Evolutionary conservation across 2,113 vertebrate genomes (phyloP), one percentile per base, ranked within the genome.

Genomic region (Peucedramus taeniatus): DNA sequence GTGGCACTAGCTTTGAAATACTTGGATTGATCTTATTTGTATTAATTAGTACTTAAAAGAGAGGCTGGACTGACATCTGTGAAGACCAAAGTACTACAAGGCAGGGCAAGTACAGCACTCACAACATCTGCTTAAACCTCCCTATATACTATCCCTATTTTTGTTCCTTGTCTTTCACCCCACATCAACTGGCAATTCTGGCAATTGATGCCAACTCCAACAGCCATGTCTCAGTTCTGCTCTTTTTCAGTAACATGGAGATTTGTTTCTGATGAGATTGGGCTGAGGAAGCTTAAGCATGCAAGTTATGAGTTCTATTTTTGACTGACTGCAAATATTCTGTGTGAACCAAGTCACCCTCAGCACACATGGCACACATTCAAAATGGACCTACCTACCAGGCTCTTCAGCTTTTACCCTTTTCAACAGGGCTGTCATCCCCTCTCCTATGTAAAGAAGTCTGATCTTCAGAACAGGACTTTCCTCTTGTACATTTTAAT

Each of bases 261-360:
- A 84, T 94, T 69, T 93, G 71, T 75, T 94, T 93, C 72, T 93
- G 86, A 83, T 93, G 80, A 60, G 65, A 75, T 9, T 51, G 77
- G 80, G 69, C 86, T 79, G 61, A 95, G 92, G 69, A 93, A 95
- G 90, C 83, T 94, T 56, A 96, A 79, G 93, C 88, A 94, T 87
- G 80, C 80, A 37, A 97, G 94, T 61, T 97, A 95, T 93, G 94
- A 96, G 90, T 90, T 96, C 96, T 96, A 94, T 95, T 97, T 97
- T 97, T 96, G 93, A 95, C 92, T 31, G 60, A 68, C 92, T 92
- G 59, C 76, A 95, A 93, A 75, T 81, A 92, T 92, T 95, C 90
- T 84, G 57, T 96, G 94, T 95, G 96, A 97, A 96, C 94, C 90
- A 93, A 97, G 80, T 91, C 88, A 92, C 79, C 40, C 94, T 70